Conservation (phyloP, 2,113 vertebrate species). For the Antennarius striatus region DNA sequence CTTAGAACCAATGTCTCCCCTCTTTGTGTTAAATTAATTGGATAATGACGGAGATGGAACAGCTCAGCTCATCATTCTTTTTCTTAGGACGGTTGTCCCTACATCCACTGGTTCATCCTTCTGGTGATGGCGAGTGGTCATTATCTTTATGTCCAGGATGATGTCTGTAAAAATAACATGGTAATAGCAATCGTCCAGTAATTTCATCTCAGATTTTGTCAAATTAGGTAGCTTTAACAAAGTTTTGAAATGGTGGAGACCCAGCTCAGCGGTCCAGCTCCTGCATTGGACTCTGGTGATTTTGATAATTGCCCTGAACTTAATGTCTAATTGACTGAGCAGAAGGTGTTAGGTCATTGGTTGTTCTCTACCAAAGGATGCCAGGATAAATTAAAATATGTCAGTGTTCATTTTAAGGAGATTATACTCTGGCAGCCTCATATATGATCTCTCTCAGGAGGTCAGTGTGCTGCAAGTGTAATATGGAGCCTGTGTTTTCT, state of each 20-base stretch:
- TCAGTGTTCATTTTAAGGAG: slow-evolving; percentile 14
- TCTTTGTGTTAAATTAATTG: no score
- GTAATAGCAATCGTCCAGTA: no score
- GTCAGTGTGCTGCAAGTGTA: slow-evolving; percentile 3
- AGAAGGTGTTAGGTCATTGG: background rate
- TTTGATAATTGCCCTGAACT: background rate
- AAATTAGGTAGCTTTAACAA: background rate
- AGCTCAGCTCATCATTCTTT: no score
- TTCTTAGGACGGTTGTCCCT: no score
- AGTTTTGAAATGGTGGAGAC: background rate
- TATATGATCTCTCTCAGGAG: slow-evolving; percentile 2
- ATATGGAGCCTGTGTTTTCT: background rate
- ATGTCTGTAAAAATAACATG: no score
- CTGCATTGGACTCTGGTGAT: background rate
- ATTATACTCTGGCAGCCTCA: slow-evolving; percentile 7
- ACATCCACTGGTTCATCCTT: no score
- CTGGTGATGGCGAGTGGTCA: no score
- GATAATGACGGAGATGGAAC: no score
- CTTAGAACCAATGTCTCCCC: no score
- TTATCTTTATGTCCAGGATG: no score
- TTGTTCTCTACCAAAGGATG: slow-evolving; percentile 13
- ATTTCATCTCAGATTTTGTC: no score
- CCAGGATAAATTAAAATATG: slow-evolving; percentile 2
- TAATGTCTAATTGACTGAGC: slow-evolving; percentile 1
- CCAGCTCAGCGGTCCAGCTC: background rate